Evolutionary conservation across 2,797 vertebrate genomes (phyloP).

Genomic region (Artibeus lituratus): DNA sequence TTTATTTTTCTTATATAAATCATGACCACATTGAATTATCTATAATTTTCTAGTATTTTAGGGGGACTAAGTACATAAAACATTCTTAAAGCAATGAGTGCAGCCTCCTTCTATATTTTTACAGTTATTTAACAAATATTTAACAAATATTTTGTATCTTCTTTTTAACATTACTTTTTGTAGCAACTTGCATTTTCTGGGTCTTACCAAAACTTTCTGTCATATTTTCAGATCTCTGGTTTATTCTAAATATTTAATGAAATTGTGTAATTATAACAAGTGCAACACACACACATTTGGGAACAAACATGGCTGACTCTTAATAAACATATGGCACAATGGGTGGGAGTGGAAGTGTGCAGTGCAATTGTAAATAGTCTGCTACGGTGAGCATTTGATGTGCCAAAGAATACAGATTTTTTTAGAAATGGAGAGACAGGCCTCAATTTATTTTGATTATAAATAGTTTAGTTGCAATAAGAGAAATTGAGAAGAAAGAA

Average conservation of each 20-base stretch:
- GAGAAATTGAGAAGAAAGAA: not conserved
- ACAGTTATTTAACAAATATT: constrained; percentile 32
- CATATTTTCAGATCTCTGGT: not conserved
- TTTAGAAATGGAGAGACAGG: not conserved
- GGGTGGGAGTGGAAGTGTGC: not conserved
- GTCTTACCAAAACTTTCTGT: not conserved
- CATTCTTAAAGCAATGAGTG: not conserved
- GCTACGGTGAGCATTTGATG: not conserved
- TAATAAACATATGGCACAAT: not conserved
- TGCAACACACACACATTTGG: not conserved
- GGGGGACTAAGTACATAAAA: not conserved
- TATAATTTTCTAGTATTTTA: not conserved
- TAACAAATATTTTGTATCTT: constrained; percentile 25
- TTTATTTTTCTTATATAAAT: not conserved
- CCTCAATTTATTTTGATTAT: not conserved
- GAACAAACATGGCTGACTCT: not conserved
- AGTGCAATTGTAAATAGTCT: not conserved
- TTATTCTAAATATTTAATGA: not conserved
- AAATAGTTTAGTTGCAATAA: not conserved
- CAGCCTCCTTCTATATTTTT: not conserved
- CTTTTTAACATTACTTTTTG: not conserved
- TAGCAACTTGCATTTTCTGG: not conserved
- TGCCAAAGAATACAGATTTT: not conserved
- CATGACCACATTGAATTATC: not conserved
- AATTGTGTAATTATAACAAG: not conserved